A percentile compares a stretch with the other conserved stretches of the same genome.
phyloP scores from a whole-genome alignment of 2,888 invertebrate genomes.

The Hipparchia sbordonii region DNA sequence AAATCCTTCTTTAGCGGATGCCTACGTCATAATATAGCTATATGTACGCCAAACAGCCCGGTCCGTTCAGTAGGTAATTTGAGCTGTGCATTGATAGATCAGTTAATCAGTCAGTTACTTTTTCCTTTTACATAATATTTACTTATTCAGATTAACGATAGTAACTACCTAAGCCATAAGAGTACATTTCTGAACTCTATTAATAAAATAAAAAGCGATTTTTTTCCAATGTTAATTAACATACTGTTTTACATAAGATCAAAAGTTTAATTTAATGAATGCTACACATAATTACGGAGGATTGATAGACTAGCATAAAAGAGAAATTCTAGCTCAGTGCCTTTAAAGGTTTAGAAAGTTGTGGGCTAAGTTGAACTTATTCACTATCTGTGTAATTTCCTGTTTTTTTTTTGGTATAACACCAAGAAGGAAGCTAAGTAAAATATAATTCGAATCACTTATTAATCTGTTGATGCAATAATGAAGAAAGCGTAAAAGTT shows the following conservation, averaged over 20 bases:
- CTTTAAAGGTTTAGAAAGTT: constrained; percentile 2
- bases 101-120: too few species aligned
- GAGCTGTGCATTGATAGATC: too few species aligned
- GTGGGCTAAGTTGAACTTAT: not conserved
- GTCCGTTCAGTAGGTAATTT: too few species aligned
- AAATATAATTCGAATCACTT: constrained; percentile 1
- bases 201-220: not conserved
- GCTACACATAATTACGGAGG: not conserved
- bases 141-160: too few species aligned
- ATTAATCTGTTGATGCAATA: not conserved
- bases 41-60: too few species aligned
- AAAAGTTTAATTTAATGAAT: not conserved
- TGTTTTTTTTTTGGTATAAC: not conserved
- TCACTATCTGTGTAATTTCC: not conserved
- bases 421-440: not conserved
- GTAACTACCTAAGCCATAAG: too few species aligned
- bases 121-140: too few species aligned
- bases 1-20: too few species aligned
- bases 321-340: not conserved
- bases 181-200: too few species aligned
- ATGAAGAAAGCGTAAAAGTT: constrained; percentile 6
- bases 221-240: not conserved
- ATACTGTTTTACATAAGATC: too few species aligned
- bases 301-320: not conserved
- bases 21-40: too few species aligned